Conservation (phyloP, 2,797 vertebrate species). For the Iguana delicatissima region DNA sequence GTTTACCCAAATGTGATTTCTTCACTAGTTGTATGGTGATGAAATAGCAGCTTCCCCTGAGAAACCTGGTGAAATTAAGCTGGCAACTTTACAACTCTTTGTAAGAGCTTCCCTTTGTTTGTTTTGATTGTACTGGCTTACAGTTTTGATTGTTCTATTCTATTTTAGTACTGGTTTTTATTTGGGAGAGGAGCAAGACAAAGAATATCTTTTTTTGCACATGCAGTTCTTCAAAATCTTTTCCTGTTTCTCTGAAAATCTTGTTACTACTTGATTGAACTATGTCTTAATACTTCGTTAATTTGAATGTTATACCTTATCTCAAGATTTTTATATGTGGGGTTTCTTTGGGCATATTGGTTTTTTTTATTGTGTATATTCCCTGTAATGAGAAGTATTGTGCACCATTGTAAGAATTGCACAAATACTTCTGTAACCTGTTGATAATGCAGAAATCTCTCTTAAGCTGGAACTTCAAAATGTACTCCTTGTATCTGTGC, state of each 20-base stretch:
- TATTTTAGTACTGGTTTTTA: neutral
- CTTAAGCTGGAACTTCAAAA: neutral
- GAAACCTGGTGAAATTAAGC: neutral
- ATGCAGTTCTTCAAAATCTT: neutral
- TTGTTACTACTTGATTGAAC: neutral
- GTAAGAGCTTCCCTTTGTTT: neutral
- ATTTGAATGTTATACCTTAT: neutral
- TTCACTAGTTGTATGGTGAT: neutral
- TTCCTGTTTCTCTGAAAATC: neutral
- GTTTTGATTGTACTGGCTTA: neutral
- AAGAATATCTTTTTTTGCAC: neutral
- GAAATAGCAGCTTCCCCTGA: neutral
- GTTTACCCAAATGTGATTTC: neutral
- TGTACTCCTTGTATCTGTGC: accelerated
- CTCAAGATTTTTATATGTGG: neutral
- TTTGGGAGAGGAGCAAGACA: neutral
- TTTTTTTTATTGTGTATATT: neutral
- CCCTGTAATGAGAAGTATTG: neutral
- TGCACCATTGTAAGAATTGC: neutral
- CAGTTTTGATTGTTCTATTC: neutral
- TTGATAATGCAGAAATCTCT: neutral
- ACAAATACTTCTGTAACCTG: neutral
- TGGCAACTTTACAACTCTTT: neutral
- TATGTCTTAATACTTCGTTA: neutral
- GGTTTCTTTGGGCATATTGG: too few relatives aligned